These are phyloP conservation scores for Diabrotica undecimpunctata DNA, from an alignment of 1,140 invertebrate genomes.

Conservation along the genomic window DNA sequence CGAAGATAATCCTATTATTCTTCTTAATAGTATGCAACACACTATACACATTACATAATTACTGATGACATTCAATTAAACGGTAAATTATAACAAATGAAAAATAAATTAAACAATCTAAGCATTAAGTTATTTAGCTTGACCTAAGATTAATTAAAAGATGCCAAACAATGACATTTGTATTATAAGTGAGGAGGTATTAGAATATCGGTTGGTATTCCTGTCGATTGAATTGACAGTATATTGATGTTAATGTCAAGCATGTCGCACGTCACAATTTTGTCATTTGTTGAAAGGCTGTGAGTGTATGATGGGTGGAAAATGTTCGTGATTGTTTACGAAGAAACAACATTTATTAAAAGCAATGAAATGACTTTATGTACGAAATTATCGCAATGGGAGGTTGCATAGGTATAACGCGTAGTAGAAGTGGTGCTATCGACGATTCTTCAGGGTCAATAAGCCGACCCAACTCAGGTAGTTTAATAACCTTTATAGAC, in stretches of 20 bases:
- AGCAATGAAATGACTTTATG: slow-evolving; percentile 33
- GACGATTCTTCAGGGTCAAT: slow-evolving; percentile 73
- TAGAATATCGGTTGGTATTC: not conserved
- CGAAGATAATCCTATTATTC: too few species aligned
- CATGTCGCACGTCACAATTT: slow-evolving; percentile 6
- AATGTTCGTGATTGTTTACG: slow-evolving; percentile 21
- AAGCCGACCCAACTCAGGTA: slow-evolving; percentile 71
- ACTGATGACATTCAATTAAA: too few species aligned
- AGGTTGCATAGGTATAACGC: slow-evolving; percentile 78
- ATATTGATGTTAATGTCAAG: not conserved
- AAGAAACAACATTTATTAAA: slow-evolving; percentile 17
- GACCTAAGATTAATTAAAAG: too few species aligned
- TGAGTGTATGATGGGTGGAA: slow-evolving; percentile 24
- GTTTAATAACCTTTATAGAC: slow-evolving; percentile 13
- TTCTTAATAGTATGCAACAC: too few species aligned
- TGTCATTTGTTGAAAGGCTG: slow-evolving; percentile 8
- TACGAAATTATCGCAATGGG: slow-evolving; percentile 56
- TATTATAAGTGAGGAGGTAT: too few species aligned
- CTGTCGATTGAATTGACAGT: not conserved
- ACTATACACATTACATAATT: too few species aligned
- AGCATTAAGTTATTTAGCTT: too few species aligned
- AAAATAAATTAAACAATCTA: too few species aligned
- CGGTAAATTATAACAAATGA: too few species aligned
- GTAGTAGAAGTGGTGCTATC: slow-evolving; percentile 71
- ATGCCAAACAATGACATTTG: too few species aligned